phyloP scores from a whole-genome alignment of 2,888 invertebrate species.

The Phyllotreta cruciferae region DNA sequence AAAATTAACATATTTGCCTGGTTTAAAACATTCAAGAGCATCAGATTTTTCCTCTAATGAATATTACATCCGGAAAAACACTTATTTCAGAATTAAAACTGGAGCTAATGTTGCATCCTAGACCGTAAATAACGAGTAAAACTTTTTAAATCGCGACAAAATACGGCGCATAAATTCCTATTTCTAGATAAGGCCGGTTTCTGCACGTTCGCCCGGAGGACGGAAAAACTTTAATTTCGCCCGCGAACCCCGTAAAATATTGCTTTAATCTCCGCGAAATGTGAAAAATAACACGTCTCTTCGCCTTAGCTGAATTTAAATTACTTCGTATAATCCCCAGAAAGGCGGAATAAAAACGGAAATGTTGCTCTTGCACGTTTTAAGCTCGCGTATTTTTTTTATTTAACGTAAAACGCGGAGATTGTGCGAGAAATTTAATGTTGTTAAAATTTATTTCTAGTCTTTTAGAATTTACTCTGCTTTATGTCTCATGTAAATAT shows the following conservation, averaged over 20 bases:
- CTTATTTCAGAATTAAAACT: slow-evolving; percentile 47
- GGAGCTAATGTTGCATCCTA: slow-evolving; percentile 44
- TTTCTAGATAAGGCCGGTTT: slow-evolving; percentile 57
- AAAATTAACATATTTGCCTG: slow-evolving; percentile 39
- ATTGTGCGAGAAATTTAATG: slow-evolving; percentile 34
- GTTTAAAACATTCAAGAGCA: slow-evolving; percentile 22
- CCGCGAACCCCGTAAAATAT: slow-evolving; percentile 58
- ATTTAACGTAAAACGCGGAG: slow-evolving; percentile 29
- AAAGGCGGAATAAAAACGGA: slow-evolving; percentile 55
- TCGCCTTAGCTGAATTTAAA: slow-evolving; percentile 61
- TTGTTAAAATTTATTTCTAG: slow-evolving; percentile 36
- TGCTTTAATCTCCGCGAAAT: slow-evolving; percentile 60
- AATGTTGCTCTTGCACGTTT: slow-evolving; percentile 39
- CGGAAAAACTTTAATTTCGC: slow-evolving; percentile 60
- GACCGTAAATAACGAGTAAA: slow-evolving; percentile 52
- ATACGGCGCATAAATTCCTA: slow-evolving; percentile 53
- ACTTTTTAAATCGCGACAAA: slow-evolving; percentile 56
- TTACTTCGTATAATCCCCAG: slow-evolving; percentile 57
- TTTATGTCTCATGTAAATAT: slow-evolving; percentile 6
- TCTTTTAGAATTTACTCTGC: slow-evolving; percentile 16
- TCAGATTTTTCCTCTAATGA: slow-evolving; percentile 33
- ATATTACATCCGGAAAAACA: slow-evolving; percentile 41
- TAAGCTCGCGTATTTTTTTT: slow-evolving; percentile 28
- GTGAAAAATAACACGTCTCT: slow-evolving; percentile 52
- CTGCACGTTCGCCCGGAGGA: slow-evolving; percentile 54